Evolutionary conservation across 2,888 invertebrate species (phyloP), one percentile per base, ranked within the genome.

Genomic region (Melieria omissa): DNA sequence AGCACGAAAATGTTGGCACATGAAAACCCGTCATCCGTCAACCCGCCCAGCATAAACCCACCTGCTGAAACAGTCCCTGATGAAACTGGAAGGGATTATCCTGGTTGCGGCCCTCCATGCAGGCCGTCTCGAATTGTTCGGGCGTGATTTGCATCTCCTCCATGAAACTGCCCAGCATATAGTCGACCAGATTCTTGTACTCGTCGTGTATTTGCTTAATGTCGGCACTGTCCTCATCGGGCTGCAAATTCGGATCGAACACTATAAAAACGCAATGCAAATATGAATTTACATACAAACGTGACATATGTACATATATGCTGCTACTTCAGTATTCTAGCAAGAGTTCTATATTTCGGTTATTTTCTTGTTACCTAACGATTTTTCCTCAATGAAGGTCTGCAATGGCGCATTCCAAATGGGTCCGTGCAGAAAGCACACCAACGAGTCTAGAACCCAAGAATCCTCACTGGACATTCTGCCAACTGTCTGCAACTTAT

Each of bases 381-480:
- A 97, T 86, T 96, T 95, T 82, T 96, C 95, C 87, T 97, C 97
- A 76, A 97, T 94, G 83, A 97, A 97, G 46, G 94, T 95, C 82
- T 95, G 91, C 67, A 97, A 88, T 0, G 97, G 97, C 12, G 95
- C 92, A 83, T 95, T 96, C 95, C 97, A 97, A 62, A 97, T 91
- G 0, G 97, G 96, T 3, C 97, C 96, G 85, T 96, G 95, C 66
- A 97, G 88, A 86, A 96, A 97, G 73, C 95, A 94, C 44, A 97
- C 93, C 73, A 97, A 88, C 0, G 96, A 96, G 88, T 97, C 97
- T 81, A 96, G 95, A 12, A 97, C 95, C 96, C 96, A 96, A 6
- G 93, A 91, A 86, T 92, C 93, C 72, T 92, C 92, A 74, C 92
- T 92, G 7, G 88, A 77, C 87, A 87, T 87, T 72, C 60, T 78